These are phyloP conservation scores for Xanthia icteritia DNA, from an alignment of 2,888 invertebrate species.

Conservation along the genomic window DNA sequence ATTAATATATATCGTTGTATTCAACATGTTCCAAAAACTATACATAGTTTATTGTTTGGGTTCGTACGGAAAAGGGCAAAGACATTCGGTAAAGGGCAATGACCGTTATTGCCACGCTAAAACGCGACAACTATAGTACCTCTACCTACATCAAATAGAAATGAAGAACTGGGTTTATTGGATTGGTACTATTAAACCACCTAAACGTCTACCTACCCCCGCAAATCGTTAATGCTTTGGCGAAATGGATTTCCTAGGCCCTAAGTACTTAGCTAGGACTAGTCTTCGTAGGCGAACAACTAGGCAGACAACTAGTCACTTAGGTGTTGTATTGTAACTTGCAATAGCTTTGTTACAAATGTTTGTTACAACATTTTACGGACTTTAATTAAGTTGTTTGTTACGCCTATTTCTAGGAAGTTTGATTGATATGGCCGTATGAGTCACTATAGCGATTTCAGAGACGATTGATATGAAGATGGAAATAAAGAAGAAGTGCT, in stretches of 20 bases:
- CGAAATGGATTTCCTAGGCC: conserved; percentile 26
- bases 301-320: conserved; percentile 43
- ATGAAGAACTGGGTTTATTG: neutral
- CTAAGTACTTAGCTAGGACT: conserved; percentile 5
- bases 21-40: neutral
- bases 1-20: neutral
- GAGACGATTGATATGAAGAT: neutral
- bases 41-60: neutral
- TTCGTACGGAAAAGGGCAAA: too few species aligned
- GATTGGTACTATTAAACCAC: neutral
- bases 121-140: neutral
- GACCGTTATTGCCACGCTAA: neutral
- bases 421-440: neutral
- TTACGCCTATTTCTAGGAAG: conserved; percentile 2
- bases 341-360: conserved; percentile 36
- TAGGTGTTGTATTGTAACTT: conserved; percentile 31
- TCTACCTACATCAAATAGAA: neutral
- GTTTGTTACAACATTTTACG: conserved; percentile 17
- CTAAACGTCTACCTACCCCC: conserved; percentile 4
- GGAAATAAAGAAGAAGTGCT: neutral
- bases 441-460: neutral
- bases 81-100: neutral
- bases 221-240: conserved; percentile 37
- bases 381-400: conserved; percentile 1
- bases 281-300: conserved; percentile 45